Conservation (phyloP, 2,113 vertebrate species). For the Pelecanoides urinatrix region DNA sequence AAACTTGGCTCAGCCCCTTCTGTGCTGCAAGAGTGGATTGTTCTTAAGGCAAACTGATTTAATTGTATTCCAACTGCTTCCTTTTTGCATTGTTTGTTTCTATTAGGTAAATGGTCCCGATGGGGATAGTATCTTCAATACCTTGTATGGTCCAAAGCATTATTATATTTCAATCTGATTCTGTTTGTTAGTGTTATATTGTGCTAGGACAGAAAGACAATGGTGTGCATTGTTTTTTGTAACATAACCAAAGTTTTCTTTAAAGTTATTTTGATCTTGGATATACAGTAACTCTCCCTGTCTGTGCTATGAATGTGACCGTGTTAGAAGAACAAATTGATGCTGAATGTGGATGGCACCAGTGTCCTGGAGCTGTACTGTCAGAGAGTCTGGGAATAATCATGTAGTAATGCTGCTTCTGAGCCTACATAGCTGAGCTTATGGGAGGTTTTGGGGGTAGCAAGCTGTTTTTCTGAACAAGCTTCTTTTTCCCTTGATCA, state of each 20-base stretch:
- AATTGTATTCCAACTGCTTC: conserved; percentile 41
- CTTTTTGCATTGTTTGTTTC: conserved; percentile 54
- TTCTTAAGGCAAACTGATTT: not conserved
- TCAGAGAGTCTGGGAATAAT: not conserved
- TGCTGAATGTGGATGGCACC: not conserved
- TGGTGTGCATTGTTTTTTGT: not conserved
- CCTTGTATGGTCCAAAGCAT: not conserved
- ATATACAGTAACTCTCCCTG: not conserved
- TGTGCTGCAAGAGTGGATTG: not conserved
- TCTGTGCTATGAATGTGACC: not conserved
- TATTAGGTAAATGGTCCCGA: not conserved
- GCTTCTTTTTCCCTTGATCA: not conserved
- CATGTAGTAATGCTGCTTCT: not conserved
- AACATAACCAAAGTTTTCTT: not conserved
- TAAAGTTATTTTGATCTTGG: not conserved
- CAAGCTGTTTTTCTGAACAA: not conserved
- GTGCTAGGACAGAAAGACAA: not conserved
- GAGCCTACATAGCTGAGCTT: not conserved
- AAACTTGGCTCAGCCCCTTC: conserved; percentile 16
- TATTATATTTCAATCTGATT: not conserved
- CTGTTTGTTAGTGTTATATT: not conserved
- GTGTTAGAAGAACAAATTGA: not conserved
- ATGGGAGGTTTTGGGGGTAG: not conserved
- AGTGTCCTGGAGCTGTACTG: not conserved
- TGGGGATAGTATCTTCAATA: conserved; percentile 45